These are phyloP conservation scores for Rutpela maculata DNA, from an alignment of 2,888 invertebrate species.

Conservation along the genomic window DNA sequence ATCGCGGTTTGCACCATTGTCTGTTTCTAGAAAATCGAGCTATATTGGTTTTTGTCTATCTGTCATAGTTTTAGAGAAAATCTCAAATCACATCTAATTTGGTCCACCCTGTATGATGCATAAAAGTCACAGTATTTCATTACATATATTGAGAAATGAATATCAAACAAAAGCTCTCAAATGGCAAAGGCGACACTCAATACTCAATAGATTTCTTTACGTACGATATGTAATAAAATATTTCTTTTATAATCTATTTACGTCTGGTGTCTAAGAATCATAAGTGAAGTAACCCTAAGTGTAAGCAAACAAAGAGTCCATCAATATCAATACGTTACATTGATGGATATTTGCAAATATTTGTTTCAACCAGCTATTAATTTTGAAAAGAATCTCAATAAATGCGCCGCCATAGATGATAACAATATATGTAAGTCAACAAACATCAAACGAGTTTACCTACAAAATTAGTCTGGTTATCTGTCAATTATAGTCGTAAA, in stretches of 20 bases:
- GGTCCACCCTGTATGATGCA: no score
- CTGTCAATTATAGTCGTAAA: no score
- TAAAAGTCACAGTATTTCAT: not conserved
- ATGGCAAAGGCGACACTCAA: not conserved
- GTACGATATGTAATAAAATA: not conserved
- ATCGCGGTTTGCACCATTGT: no score
- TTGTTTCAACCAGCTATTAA: conserved; percentile 5
- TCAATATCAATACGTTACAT: not conserved
- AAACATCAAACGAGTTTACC: conserved; percentile 11
- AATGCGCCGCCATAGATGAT: conserved; percentile 7
- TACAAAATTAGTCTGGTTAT: conserved; percentile 16
- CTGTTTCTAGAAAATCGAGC: no score
- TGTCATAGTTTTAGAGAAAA: no score
- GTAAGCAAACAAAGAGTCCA: conserved; percentile 7
- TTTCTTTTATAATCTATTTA: conserved; percentile 8
- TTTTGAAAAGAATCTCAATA: conserved; percentile 5
- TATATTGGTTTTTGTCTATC: no score
- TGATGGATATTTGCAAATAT: conserved; percentile 23
- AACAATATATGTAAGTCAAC: not conserved
- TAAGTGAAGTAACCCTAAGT: conserved; percentile 1
- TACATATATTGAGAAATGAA: not conserved
- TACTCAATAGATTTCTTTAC: not conserved
- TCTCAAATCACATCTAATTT: no score
- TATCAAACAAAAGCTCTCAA: conserved; percentile 1
- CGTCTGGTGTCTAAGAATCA: conserved; percentile 4